A percentile compares a stretch with the other conserved stretches of the same genome.
Conservation (phyloP, 2,797 vertebrate species). For the Myotis pilosus region DNA sequence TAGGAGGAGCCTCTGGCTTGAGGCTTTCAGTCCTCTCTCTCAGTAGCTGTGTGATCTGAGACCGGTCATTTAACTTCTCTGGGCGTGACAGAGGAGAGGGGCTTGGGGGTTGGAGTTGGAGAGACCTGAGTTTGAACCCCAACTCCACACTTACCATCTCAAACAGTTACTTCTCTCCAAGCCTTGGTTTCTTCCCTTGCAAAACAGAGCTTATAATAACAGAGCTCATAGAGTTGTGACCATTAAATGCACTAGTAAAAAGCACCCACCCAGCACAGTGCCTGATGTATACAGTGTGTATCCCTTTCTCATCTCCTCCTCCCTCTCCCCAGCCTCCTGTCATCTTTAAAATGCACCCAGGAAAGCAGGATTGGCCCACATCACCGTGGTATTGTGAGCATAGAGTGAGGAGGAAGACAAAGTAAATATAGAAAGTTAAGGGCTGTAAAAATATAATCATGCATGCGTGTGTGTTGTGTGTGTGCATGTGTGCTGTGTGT, state of each 20-base stretch:
- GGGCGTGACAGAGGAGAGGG: background rate
- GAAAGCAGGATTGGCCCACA: background rate
- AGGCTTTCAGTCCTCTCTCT: background rate
- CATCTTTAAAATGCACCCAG: background rate
- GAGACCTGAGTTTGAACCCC: background rate
- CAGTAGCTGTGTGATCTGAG: background rate
- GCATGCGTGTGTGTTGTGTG: background rate
- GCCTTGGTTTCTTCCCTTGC: constrained; percentile 28
- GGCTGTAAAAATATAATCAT: background rate
- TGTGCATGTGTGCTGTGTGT: background rate
- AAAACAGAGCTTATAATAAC: background rate
- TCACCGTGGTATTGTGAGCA: background rate
- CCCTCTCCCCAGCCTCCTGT: background rate
- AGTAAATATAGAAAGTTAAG: background rate
- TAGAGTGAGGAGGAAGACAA: background rate
- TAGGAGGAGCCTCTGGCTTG: background rate
- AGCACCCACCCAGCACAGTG: background rate
- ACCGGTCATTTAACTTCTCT: background rate
- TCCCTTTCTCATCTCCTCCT: background rate
- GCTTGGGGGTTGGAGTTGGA: background rate
- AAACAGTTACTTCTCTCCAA: background rate
- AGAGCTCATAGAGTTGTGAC: background rate
- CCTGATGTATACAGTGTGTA: background rate
- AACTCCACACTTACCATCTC: background rate
- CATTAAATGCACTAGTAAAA: constrained; percentile 3